Evolutionary conservation across 1,140 invertebrate species (phyloP), one percentile per base, ranked within the genome.

Genomic region (Drosophila subobscura): DNA sequence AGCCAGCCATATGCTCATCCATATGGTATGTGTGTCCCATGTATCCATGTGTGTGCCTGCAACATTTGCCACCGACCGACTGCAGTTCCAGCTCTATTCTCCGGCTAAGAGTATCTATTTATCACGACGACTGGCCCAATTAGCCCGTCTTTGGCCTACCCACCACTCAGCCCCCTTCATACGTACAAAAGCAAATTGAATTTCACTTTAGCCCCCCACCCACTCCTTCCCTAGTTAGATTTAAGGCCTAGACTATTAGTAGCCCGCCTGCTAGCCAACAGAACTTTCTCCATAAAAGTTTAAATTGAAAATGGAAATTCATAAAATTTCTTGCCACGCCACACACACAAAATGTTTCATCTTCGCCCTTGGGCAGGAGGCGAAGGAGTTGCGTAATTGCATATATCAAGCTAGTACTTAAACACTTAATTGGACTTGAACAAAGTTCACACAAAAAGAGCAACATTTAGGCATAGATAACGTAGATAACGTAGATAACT

Each of bases 181-280:
- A 84, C 66, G 79, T 76, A 86, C 80, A 85, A 85, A 72, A 51
- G 33, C 63, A 86, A 85, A 86, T 85, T 85, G 59, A 60, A 86
- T 81, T 83, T 66, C 77, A 77, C 57, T 71, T 81, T 80, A 86
- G 77, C 67, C 7, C 8, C 29, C 29, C 3, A 7, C 2, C 27
- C 27, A 3, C 29, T 3, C 8, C 7, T 3, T 8, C 29, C 10
- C 3, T 52, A 50, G 45, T 45, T 61, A 71, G 47, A 44, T 77
- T 81, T 85, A 85, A 81, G 77, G 77, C 81, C 66, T 85, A 84
- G 66, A 77, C 80, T 84, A 73, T 79, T 84, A 79, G 60, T 44
- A 20, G 22, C 45, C 8, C 45, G 57, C 40, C 47, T 14, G 16
- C 45, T 75, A 37, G 53, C 52, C 60, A 74, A 47, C 42, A 57